phyloP scores from a whole-genome alignment of 2,797 vertebrate species.

The Platalea minor region DNA sequence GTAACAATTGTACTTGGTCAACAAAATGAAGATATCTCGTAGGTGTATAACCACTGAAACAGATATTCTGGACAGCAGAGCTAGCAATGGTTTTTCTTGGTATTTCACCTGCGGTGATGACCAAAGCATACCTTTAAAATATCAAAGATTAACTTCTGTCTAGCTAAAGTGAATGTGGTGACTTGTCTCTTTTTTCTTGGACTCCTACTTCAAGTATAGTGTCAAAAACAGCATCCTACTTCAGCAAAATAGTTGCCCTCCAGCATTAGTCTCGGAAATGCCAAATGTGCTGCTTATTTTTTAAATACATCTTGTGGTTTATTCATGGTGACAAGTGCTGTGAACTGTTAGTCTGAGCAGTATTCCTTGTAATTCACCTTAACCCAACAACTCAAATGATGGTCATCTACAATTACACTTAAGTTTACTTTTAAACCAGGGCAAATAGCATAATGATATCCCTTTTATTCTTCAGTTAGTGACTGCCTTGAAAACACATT shows the following conservation, averaged over 20 bases:
- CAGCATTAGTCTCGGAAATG: conserved; percentile 23
- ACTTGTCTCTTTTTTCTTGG: not conserved
- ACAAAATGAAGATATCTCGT: not conserved
- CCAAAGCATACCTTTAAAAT: not conserved
- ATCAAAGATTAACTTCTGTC: not conserved
- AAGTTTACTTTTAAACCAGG: not conserved
- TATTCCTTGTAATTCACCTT: conserved; percentile 25
- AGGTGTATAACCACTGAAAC: not conserved
- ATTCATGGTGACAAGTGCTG: conserved; percentile 21
- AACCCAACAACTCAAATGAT: not conserved
- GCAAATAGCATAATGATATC: not conserved
- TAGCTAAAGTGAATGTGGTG: not conserved
- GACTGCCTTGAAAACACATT: not conserved
- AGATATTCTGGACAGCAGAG: not conserved
- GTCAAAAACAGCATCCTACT: conserved; percentile 8
- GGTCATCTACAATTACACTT: not conserved
- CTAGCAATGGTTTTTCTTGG: not conserved
- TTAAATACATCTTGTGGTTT: not conserved
- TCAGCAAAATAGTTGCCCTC: not conserved
- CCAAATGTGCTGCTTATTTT: conserved; percentile 3
- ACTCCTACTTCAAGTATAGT: not conserved
- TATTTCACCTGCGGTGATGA: not conserved
- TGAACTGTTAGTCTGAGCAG: conserved; percentile 13
- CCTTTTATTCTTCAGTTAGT: not conserved
- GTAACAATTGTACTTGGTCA: not conserved